phyloP scores from a whole-genome alignment of 1,140 invertebrate genomes.

The Tetraneura akinire region DNA sequence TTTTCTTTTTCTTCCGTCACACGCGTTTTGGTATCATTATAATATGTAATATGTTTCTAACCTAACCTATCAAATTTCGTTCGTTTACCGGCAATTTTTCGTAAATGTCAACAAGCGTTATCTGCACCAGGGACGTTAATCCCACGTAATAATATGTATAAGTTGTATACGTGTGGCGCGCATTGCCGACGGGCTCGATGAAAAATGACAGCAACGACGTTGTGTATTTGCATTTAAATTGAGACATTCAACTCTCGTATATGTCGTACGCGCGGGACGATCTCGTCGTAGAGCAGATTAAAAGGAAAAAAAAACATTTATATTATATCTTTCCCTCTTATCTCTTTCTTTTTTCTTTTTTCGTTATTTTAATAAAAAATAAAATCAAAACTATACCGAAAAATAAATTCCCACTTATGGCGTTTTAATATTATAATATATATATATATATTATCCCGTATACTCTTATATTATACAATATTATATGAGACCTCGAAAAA shows the following conservation, averaged over 20 bases:
- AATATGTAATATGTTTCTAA: too few relatives aligned
- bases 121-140: constrained; percentile 29
- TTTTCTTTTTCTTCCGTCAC: not conserved
- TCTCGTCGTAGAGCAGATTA: constrained; percentile 30
- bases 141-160: not conserved
- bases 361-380: constrained; percentile 15
- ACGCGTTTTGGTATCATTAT: too few relatives aligned
- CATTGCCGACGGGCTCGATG: constrained; percentile 14
- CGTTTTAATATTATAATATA: too few relatives aligned
- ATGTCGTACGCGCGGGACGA: not conserved
- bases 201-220: constrained; percentile 24
- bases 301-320: constrained; percentile 15
- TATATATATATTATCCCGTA: not conserved
- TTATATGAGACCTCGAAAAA: not conserved
- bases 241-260: constrained; percentile 47
- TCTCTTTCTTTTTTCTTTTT: constrained; percentile 9
- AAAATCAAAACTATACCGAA: constrained; percentile 9
- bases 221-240: constrained; percentile 52
- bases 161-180: not conserved
- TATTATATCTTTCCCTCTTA: not conserved
- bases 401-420: not conserved
- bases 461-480: not conserved
- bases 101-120: constrained; percentile 38
- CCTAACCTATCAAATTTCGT: constrained; percentile 17
- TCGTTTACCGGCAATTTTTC: constrained; percentile 31